These are phyloP conservation scores for Torymus auratus DNA, from an alignment of 2,888 invertebrate species.

Conservation along the genomic window DNA sequence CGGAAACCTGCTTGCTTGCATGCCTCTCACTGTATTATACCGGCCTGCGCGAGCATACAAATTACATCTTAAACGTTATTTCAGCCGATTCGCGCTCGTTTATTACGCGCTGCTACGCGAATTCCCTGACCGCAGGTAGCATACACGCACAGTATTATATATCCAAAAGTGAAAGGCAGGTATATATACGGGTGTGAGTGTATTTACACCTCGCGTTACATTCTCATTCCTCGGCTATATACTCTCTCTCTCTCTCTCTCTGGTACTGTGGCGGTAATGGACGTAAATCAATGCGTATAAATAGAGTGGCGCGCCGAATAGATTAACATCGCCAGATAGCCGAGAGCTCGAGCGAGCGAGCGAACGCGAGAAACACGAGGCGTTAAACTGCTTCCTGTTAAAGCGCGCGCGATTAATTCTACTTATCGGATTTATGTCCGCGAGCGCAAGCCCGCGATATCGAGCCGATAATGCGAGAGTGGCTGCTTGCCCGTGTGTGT, in stretches of 20 bases:
- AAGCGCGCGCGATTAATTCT: constrained; percentile 58
- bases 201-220: constrained; percentile 55
- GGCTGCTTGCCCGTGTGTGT: too few relatives aligned
- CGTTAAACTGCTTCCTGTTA: constrained; percentile 58
- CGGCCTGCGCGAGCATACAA: too few relatives aligned
- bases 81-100: not conserved
- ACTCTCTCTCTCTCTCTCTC: not conserved
- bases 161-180: constrained; percentile 31
- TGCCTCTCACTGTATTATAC: too few relatives aligned
- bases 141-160: too few relatives aligned
- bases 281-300: constrained; percentile 56
- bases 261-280: constrained; percentile 45
- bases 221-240: constrained; percentile 33
- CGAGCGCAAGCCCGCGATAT: constrained; percentile 18
- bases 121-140: too few relatives aligned
- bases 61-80: constrained; percentile 5
- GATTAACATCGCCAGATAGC: constrained; percentile 54
- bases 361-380: constrained; percentile 44
- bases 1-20: too few relatives aligned
- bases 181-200: not conserved
- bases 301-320: constrained; percentile 50
- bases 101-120: too few relatives aligned
- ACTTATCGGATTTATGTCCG: constrained; percentile 56
- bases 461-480: constrained; percentile 34
- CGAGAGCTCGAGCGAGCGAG: not conserved